Conservation (phyloP, 2,797 vertebrate genomes). For the Bryconaethiops microstoma region DNA sequence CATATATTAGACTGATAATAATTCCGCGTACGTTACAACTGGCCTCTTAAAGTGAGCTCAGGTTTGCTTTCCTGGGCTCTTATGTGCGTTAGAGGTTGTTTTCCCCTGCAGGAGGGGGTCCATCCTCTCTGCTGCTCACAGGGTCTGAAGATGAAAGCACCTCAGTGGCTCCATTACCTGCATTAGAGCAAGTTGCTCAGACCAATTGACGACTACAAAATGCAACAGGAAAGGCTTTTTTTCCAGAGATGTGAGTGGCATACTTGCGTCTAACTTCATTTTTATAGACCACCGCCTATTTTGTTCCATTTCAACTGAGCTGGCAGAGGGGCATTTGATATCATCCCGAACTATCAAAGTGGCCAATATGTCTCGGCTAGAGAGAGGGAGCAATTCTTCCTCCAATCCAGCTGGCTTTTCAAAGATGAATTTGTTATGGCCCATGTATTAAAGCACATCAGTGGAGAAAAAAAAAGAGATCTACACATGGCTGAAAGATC, state of each 20-base stretch:
- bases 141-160: slow-evolving; percentile 92
- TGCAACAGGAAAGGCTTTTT: slow-evolving; percentile 88
- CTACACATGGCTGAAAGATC: slow-evolving; percentile 60
- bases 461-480: slow-evolving; percentile 69
- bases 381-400: slow-evolving; percentile 79
- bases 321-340: slow-evolving; percentile 91
- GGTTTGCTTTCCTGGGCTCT: slow-evolving; percentile 69
- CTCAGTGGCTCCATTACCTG: slow-evolving; percentile 94
- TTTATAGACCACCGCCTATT: slow-evolving; percentile 90
- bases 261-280: slow-evolving; percentile 93
- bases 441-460: slow-evolving; percentile 74
- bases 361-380: slow-evolving; percentile 85
- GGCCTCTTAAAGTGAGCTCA: slow-evolving; percentile 69
- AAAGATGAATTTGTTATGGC: slow-evolving; percentile 84
- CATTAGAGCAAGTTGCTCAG: slow-evolving; percentile 90
- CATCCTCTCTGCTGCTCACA: slow-evolving; percentile 70
- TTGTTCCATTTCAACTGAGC: slow-evolving; percentile 88
- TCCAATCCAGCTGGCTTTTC: slow-evolving; percentile 87
- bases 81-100: slow-evolving; percentile 77
- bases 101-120: slow-evolving; percentile 70
- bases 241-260: slow-evolving; percentile 90
- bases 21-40: slow-evolving; percentile 50
- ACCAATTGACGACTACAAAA: slow-evolving; percentile 89
- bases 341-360: slow-evolving; percentile 90
- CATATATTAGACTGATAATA: slow-evolving; percentile 45